Percentiles rank a stretch among this genome's conserved stretches.
These are phyloP conservation scores for Amblyopsis rosae DNA, from an alignment of 2,113 vertebrate species.

Conservation along the genomic window DNA sequence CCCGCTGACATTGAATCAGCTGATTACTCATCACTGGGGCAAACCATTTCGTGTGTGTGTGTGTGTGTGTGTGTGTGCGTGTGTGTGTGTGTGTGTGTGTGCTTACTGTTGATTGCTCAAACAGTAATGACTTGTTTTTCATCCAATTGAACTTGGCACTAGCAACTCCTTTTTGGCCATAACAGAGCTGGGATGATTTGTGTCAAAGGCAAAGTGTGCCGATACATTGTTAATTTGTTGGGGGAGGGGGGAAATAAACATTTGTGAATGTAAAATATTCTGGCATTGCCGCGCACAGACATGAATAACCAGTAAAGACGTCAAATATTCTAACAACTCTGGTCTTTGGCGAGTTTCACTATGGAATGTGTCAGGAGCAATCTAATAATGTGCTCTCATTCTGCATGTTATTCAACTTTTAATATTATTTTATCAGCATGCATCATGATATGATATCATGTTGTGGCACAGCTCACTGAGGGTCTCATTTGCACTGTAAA, in stretches of 20 bases:
- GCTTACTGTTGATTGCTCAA: constrained; percentile 26
- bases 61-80: constrained; percentile 4
- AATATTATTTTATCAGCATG: background rate
- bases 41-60: constrained; percentile 9
- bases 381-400: constrained; percentile 67
- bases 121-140: constrained; percentile 51
- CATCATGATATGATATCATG: too few relatives aligned
- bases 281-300: too few relatives aligned
- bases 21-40: constrained; percentile 63
- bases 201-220: background rate
- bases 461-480: too few relatives aligned
- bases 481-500: too few relatives aligned
- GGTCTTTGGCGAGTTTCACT: constrained; percentile 26
- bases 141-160: constrained; percentile 22
- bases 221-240: background rate
- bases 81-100: constrained; percentile 4
- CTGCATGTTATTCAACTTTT: constrained; percentile 34
- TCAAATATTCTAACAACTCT: constrained; percentile 2
- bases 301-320: too few relatives aligned
- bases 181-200: constrained; percentile 7
- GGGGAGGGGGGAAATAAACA: too few relatives aligned
- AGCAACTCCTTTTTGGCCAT: constrained; percentile 12
- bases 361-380: constrained; percentile 63
- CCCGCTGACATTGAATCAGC: constrained; percentile 54
- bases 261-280: too few relatives aligned